Evolutionary conservation across 2,797 vertebrate species (phyloP).

Genomic region (Psittacula derbiana): DNA sequence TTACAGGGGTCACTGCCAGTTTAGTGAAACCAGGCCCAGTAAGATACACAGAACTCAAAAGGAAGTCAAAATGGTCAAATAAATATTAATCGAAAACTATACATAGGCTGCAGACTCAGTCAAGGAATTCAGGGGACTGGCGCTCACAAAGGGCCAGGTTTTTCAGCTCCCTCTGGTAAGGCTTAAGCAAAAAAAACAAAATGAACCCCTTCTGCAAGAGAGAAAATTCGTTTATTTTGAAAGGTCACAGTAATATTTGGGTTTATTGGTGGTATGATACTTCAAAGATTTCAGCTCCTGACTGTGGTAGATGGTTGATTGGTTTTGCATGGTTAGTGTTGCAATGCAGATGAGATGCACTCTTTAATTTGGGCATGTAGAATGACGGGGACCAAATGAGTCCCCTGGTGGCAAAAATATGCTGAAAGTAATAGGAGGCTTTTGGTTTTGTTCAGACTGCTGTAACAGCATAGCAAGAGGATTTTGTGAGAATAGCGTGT

Average conservation of each 20-base stretch:
- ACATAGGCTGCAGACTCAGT: background rate
- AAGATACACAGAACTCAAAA: background rate
- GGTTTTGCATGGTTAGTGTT: background rate
- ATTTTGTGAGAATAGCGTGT: background rate
- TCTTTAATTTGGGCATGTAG: background rate
- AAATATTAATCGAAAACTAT: background rate
- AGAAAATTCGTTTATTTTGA: background rate
- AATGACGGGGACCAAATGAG: background rate
- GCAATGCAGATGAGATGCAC: background rate
- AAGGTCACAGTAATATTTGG: accelerated
- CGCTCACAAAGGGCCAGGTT: background rate
- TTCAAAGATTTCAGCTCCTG: background rate
- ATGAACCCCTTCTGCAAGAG: background rate
- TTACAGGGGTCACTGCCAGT: background rate
- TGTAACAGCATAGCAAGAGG: background rate
- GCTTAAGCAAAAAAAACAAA: background rate
- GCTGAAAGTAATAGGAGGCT: background rate
- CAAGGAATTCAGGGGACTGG: background rate
- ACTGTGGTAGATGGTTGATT: background rate
- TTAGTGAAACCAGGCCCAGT: background rate
- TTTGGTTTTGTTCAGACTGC: background rate
- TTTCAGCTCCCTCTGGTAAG: background rate
- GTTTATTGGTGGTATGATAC: background rate
- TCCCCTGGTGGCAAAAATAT: background rate
- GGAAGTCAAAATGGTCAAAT: background rate